Evolutionary conservation across 2,113 vertebrate genomes (phyloP).

Genomic region (Boleophthalmus pectinirostris): DNA sequence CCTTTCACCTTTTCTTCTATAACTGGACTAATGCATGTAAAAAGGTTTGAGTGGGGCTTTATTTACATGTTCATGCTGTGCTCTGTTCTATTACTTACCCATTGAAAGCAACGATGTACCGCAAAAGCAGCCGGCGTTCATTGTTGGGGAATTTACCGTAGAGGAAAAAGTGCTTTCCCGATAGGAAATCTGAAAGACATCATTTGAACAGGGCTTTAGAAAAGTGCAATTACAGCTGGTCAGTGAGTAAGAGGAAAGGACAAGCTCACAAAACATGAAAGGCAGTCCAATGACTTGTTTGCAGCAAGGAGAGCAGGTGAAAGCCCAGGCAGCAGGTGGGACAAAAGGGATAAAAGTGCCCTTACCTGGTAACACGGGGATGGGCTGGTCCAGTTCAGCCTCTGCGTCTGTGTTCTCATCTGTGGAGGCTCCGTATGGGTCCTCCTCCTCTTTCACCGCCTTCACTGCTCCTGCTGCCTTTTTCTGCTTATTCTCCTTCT

Average conservation of each 20-base stretch:
- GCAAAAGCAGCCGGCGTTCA: constrained; percentile 80
- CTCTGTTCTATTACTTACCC: constrained; percentile 73
- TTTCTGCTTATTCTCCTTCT: constrained; percentile 66
- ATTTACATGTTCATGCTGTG: not conserved
- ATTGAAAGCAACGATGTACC: constrained; percentile 88
- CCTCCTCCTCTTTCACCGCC: constrained; percentile 60
- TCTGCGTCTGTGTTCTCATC: constrained; percentile 89
- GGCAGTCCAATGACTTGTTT: constrained; percentile 18
- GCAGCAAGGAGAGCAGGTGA: not conserved
- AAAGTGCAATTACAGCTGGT: constrained; percentile 1
- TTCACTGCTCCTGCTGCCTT: constrained; percentile 30
- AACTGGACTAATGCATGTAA: not conserved
- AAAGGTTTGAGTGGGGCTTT: not conserved
- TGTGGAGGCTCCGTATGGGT: constrained; percentile 85
- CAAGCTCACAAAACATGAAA: constrained; percentile 6
- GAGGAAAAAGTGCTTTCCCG: constrained; percentile 85
- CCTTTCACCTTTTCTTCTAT: not conserved
- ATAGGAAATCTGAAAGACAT: constrained; percentile 80
- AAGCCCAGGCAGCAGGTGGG: not conserved
- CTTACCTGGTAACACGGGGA: constrained; percentile 85
- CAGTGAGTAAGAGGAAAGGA: not conserved
- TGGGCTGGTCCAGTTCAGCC: constrained; percentile 75
- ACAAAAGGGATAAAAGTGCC: constrained; percentile 37
- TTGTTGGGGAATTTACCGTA: constrained; percentile 86
- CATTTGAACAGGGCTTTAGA: not conserved